These are phyloP conservation scores for Lytechinus pictus DNA, from an alignment of 35 echinoderm and acorn worm genomes.

Conservation along the genomic window DNA sequence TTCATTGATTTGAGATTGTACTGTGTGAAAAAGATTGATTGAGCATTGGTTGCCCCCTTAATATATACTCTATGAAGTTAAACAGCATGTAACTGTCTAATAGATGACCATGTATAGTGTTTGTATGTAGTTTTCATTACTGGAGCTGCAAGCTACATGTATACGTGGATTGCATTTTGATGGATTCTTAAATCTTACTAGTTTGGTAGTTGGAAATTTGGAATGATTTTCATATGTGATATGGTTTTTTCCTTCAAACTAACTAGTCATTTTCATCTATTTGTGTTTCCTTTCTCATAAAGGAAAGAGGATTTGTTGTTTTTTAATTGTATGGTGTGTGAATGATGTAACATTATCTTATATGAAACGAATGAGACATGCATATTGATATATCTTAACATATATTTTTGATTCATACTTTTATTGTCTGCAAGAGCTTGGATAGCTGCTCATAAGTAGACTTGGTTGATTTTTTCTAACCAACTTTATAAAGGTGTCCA, in stretches of 20 bases:
- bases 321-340: not conserved
- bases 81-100: not conserved
- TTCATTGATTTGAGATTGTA: too few relatives aligned
- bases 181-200: not conserved
- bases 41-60: not conserved
- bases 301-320: not conserved
- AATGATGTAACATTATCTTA: not conserved
- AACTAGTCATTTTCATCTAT: not conserved
- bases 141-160: not conserved
- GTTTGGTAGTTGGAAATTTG: not conserved
- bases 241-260: not conserved
- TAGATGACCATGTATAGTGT: not conserved
- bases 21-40: not conserved
- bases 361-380: not conserved
- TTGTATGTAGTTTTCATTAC: not conserved
- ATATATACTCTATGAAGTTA: not conserved
- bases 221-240: not conserved
- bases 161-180: not conserved
- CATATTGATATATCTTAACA: too few relatives aligned
- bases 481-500: too few relatives aligned
- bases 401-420: too few relatives aligned
- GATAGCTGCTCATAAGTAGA: too few relatives aligned
- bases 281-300: not conserved
- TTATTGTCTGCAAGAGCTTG: too few relatives aligned
- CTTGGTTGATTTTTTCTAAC: too few relatives aligned